Base-by-base conservation (phyloP, 1,140 invertebrate species). In the Mesaphorura yosii region DNA sequence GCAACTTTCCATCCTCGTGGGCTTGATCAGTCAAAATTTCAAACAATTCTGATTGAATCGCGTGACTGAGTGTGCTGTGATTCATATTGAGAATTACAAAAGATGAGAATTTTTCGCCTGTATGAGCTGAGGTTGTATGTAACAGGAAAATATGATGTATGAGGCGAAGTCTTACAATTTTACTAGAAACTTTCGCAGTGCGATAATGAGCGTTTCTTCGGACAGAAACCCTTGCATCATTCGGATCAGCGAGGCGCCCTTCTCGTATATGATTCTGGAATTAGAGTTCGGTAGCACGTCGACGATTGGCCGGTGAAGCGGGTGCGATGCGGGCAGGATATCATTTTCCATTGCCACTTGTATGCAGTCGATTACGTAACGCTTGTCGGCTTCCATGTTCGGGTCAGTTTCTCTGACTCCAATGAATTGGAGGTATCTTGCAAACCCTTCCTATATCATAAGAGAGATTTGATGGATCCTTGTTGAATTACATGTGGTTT, bases 61-160 rank as follows among this genome's bases (percentile, higher is more conserved):
- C 81, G 60, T 79, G 80, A 0, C 66, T 64, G 65, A 78, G 86
- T 61, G 78, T 67, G 62, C 76, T 77, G 48, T 29, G 39, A 79
- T 72, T 39, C 4, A 19, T 0, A 84, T 87, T 7, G 92, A 68
- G 17, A 81, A 78, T 31, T 76, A 67, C 86, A 87, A 93, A n/a
- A n/a, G n/a, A n/a, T n/a, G 0, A 94, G 68, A 70, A 92, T 86
- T 62, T 87, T 77, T 67, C n/a, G n/a, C n/a, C n/a, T n/a, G n/a
- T n/a, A n/a, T n/a, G n/a, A n/a, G n/a, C n/a, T n/a, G n/a, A n/a
- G n/a, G n/a, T n/a, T n/a, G n/a, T n/a, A n/a, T n/a, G n/a, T n/a
- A n/a, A n/a, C n/a, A n/a, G n/a, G n/a, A n/a, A n/a, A n/a, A n/a
- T n/a, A n/a, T n/a, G n/a, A n/a, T n/a, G n/a, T n/a, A n/a, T n/a